Conservation (phyloP, 2,888 invertebrate species). For the Drosophila eohydei region DNA sequence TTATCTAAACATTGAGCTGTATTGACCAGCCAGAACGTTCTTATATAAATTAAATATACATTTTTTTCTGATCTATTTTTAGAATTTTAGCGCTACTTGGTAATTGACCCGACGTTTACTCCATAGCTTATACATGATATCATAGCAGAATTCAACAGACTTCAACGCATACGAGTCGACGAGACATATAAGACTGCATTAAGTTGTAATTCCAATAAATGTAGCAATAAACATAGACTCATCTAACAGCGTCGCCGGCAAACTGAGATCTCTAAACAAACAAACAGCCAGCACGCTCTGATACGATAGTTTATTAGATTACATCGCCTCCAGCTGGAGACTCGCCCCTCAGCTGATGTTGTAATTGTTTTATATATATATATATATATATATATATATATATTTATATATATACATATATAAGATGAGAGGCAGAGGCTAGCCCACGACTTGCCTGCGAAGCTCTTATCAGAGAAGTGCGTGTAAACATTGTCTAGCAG, state of each 20-base stretch:
- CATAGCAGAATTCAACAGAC: conserved; percentile 25
- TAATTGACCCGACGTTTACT: conserved; percentile 31
- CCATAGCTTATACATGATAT: conserved; percentile 48
- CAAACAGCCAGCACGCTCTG: conserved; percentile 2
- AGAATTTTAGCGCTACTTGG: conserved; percentile 28
- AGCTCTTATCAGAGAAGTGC: conserved; percentile 49
- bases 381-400: not conserved
- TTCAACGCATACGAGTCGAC: conserved; percentile 3
- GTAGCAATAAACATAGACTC: conserved; percentile 33
- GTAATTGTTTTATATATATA: conserved; percentile 20
- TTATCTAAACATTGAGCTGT: conserved; percentile 8
- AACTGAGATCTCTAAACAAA: conserved; percentile 41
- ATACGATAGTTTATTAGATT: conserved; percentile 36
- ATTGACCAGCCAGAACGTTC: conserved; percentile 8
- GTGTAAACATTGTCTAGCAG: conserved; percentile 54
- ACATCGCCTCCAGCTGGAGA: conserved; percentile 4
- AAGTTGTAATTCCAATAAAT: conserved; percentile 34
- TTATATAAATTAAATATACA: not conserved
- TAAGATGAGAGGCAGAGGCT: not conserved
- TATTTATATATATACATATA: not conserved
- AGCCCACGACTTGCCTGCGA: not conserved
- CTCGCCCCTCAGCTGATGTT: not conserved
- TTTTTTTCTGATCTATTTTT: conserved; percentile 34
- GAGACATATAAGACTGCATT: conserved; percentile 13
- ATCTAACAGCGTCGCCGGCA: conserved; percentile 20